phyloP scores from a whole-genome alignment of 2,888 invertebrate species.

The Pachymerium ferrugineum region DNA sequence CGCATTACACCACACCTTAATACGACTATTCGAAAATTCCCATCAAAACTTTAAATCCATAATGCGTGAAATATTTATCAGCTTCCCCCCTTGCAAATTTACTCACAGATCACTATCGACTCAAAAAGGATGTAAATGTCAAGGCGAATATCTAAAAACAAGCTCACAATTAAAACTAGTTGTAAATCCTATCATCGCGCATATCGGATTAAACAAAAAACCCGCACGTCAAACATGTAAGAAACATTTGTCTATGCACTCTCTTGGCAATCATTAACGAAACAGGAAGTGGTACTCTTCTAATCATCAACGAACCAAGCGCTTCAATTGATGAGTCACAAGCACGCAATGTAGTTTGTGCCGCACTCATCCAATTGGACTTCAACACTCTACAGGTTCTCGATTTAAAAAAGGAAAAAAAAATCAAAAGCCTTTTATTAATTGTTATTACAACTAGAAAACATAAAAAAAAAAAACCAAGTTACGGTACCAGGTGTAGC shows the following conservation, averaged over 20 bases:
- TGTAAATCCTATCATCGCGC: too few relatives aligned
- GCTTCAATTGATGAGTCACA: constrained; percentile 22
- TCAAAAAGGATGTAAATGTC: not conserved
- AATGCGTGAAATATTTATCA: too few relatives aligned
- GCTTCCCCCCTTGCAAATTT: not conserved
- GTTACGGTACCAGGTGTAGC: not conserved
- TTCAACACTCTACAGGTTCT: not conserved
- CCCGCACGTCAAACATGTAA: constrained; percentile 25
- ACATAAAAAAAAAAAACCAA: not conserved
- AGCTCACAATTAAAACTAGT: constrained; percentile 5
- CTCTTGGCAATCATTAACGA: constrained; percentile 19
- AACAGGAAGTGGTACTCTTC: constrained; percentile 27
- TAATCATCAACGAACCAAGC: constrained; percentile 19
- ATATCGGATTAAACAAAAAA: not conserved
- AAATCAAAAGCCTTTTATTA: too few relatives aligned
- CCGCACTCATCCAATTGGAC: not conserved
- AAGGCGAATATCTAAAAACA: not conserved
- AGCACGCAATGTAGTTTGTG: constrained; percentile 10
- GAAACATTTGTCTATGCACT: constrained; percentile 12
- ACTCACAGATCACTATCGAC: constrained; percentile 4
- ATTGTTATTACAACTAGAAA: too few relatives aligned
- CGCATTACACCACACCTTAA: not conserved
- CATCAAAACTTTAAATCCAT: too few relatives aligned
- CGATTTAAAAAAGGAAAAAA: not conserved
- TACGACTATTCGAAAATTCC: too few relatives aligned